These are phyloP conservation scores for Aselliscus stoliczkanus DNA, from an alignment of 2,797 vertebrate species.

Conservation along the genomic window DNA sequence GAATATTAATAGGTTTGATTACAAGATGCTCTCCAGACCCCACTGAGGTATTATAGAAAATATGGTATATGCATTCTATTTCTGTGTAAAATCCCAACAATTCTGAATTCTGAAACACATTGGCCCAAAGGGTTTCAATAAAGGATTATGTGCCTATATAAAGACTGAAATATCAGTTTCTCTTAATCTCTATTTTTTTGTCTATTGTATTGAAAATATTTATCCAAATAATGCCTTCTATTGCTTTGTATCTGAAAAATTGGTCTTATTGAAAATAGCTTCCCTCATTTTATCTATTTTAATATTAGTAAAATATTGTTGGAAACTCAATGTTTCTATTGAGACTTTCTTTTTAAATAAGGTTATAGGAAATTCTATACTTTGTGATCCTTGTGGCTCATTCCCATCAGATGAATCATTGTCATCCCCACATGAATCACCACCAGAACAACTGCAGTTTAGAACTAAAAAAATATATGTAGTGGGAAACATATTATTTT, in stretches of 20 bases:
- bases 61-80: background rate
- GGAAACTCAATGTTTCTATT: constrained; percentile 39
- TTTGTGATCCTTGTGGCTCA: constrained; percentile 45
- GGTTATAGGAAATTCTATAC: constrained; percentile 30
- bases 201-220: background rate
- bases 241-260: constrained; percentile 32
- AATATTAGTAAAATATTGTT: constrained; percentile 35
- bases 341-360: constrained; percentile 43
- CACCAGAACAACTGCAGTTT: constrained; percentile 47
- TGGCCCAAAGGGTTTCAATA: background rate
- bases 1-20: background rate
- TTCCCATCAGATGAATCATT: constrained; percentile 59
- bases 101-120: constrained; percentile 19
- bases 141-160: background rate
- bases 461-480: constrained; percentile 40
- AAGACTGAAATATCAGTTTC: background rate
- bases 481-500: constrained; percentile 39
- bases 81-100: constrained; percentile 1
- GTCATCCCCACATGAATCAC: constrained; percentile 61
- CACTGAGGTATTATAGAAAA: background rate
- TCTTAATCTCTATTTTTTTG: constrained; percentile 2
- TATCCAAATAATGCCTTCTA: background rate
- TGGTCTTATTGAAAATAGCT: background rate
- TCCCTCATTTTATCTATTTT: constrained; percentile 13
- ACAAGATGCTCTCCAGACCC: background rate